These are phyloP conservation scores for Polyodon spathula DNA, from an alignment of 2,113 vertebrate genomes.

Conservation along the genomic window DNA sequence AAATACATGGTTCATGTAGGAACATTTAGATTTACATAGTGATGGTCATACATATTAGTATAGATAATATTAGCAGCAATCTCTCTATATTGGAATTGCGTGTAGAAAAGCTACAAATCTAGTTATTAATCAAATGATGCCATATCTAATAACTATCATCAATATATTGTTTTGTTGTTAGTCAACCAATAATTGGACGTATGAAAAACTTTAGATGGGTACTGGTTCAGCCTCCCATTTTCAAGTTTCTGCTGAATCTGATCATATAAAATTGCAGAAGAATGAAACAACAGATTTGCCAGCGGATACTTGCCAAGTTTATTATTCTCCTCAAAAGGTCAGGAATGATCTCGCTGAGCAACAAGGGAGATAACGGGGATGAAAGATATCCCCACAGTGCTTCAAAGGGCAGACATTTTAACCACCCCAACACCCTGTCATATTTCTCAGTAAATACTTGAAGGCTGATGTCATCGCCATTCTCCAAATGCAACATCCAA, in stretches of 20 bases:
- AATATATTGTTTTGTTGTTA: no score
- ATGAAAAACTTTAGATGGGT: neutral
- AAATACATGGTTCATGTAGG: no score
- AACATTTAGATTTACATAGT: no score
- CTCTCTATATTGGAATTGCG: no score
- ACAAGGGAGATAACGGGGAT: neutral
- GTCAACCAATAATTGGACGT: no score
- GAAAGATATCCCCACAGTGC: neutral
- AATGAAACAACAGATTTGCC: neutral
- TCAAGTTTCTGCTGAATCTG: neutral
- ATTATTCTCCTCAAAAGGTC: slow-evolving; percentile 2
- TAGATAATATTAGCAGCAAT: no score
- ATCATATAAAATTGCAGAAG: neutral
- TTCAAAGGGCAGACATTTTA: neutral
- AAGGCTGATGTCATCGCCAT: slow-evolving; percentile 2
- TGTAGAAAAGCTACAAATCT: no score
- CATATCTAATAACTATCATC: no score
- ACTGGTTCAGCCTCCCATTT: neutral
- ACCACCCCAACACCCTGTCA: neutral
- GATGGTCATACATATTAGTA: no score
- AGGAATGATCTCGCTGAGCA: neutral
- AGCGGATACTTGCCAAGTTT: neutral
- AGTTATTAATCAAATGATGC: no score
- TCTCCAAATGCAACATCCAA: neutral
- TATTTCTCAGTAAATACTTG: neutral